Percentiles rank a stretch among this genome's conserved stretches.
Conservation (phyloP, 2,797 vertebrate species). For the Eulemur rubriventer region DNA sequence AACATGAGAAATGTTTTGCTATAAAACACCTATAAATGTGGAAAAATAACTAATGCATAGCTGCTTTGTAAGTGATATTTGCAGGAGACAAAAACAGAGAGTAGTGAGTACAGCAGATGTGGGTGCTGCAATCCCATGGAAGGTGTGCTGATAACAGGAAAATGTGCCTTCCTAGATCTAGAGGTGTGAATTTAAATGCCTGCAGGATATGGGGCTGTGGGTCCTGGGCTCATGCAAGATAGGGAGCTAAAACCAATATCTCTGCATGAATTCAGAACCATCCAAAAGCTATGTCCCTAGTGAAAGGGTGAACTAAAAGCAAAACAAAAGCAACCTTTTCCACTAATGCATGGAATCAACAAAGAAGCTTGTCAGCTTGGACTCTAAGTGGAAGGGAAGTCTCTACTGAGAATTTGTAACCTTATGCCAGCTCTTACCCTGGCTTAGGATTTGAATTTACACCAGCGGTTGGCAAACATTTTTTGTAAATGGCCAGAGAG, state of each 20-base stretch:
- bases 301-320: background rate
- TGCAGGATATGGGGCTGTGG: background rate
- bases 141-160: background rate
- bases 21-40: background rate
- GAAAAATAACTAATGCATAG: background rate
- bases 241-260: background rate
- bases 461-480: background rate
- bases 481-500: background rate
- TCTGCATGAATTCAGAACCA: background rate
- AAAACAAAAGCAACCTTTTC: too few species aligned
- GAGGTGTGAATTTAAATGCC: background rate
- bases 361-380: background rate
- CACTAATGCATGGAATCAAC: background rate
- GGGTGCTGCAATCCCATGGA: background rate
- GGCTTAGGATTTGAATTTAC: background rate
- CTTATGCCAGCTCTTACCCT: background rate
- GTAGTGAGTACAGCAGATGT: background rate
- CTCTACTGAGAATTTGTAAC: background rate
- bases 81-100: background rate
- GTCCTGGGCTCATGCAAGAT: background rate
- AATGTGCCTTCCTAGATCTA: background rate
- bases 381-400: background rate
- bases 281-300: background rate
- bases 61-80: background rate
- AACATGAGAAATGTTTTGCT: conserved; percentile 33